A percentile compares a stretch with the other conserved stretches of the same genome.
These are phyloP conservation scores for Catocala fraxini DNA, from an alignment of 2,888 invertebrate species.

Conservation along the genomic window DNA sequence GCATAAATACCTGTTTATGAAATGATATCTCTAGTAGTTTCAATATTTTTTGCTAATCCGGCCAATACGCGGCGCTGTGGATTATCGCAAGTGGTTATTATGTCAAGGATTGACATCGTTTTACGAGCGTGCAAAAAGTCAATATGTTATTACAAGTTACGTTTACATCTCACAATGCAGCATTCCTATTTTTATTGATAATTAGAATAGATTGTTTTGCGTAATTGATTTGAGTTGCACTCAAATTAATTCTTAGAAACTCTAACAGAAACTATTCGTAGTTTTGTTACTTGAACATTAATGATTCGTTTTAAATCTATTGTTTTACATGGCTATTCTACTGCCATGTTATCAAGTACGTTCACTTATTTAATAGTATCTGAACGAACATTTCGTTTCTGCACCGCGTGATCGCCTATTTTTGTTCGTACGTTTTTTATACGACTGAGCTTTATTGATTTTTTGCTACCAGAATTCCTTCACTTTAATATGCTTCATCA, in stretches of 20 bases:
- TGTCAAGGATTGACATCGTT: constrained; percentile 31
- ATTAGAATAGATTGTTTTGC: constrained; percentile 18
- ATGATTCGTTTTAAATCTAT: constrained; percentile 51
- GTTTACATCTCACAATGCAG: constrained; percentile 6
- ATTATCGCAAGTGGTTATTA: constrained; percentile 33
- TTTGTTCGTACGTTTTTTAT: constrained; percentile 37
- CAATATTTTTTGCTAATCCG: constrained; percentile 37
- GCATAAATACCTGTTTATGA: constrained; percentile 44
- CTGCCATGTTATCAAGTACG: constrained; percentile 55
- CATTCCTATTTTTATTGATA: background rate
- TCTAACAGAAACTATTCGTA: constrained; percentile 46
- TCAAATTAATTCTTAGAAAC: constrained; percentile 48
- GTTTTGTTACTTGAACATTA: constrained; percentile 49
- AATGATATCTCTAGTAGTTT: constrained; percentile 42
- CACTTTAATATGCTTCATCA: constrained; percentile 46
- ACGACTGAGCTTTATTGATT: constrained; percentile 44
- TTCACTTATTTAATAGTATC: constrained; percentile 47
- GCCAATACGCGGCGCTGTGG: constrained; percentile 21
- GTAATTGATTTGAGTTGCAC: constrained; percentile 31
- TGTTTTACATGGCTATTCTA: constrained; percentile 45
- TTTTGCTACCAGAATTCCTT: constrained; percentile 51
- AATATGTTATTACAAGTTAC: constrained; percentile 14
- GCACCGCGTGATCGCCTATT: constrained; percentile 43
- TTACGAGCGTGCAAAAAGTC: constrained; percentile 21
- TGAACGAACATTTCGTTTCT: constrained; percentile 53